Conservation (phyloP, 2,113 vertebrate species). For the Epinephelus lanceolatus region DNA sequence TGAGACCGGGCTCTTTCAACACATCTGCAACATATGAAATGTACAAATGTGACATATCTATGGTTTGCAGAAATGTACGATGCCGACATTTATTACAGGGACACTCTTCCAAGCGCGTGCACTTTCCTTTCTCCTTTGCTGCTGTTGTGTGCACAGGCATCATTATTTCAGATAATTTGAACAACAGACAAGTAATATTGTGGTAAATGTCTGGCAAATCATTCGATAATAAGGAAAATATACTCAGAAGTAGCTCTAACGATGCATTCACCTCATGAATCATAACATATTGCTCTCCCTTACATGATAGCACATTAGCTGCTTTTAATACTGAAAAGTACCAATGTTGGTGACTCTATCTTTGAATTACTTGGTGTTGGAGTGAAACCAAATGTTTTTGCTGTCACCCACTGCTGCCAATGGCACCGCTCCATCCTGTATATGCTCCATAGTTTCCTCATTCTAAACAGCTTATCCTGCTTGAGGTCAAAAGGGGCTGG, state of each 20-base stretch:
- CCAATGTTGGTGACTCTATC: neutral
- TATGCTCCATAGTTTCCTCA: neutral
- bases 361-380: neutral
- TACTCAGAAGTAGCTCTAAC: neutral
- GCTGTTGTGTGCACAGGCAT: neutral
- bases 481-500: neutral
- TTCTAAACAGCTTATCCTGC: constrained; percentile 5
- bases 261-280: neutral
- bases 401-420: neutral
- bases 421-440: neutral
- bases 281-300: neutral
- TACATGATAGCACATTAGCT: neutral
- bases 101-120: too few species aligned
- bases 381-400: neutral
- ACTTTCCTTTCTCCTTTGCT: neutral
- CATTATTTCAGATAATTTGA: neutral
- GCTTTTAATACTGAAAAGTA: neutral
- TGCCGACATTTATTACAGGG: too few species aligned
- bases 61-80: too few species aligned
- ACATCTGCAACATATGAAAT: too few species aligned
- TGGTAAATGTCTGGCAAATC: neutral
- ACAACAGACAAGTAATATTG: neutral
- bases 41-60: too few species aligned
- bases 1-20: too few species aligned
- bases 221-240: neutral